Base-by-base conservation (phyloP, 2,113 vertebrate species). In the Procavia capensis region DNA sequence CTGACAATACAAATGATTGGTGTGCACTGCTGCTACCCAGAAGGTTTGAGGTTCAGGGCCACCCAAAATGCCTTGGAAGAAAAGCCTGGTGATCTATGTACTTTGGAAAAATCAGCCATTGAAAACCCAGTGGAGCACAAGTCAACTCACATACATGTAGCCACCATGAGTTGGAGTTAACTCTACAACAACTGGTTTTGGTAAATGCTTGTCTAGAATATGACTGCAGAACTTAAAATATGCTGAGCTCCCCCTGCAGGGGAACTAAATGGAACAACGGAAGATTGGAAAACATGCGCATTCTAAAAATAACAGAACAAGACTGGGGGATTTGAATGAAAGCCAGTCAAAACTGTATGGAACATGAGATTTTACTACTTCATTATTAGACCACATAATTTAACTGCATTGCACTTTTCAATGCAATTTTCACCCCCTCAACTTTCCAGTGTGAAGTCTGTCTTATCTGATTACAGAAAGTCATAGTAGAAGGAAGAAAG, bases 251-350 rank as follows among this genome's bases (percentile, higher is more conserved):
- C 75, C 70, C 88, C 50, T 78, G 22, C 39, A 82, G 20, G 43
- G 29, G 36, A 94, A 85, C 54, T 85, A 91, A 94, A 72, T 68
- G 31, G 27, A 88, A 93, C 34, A 74, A 94, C 90, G 81, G 75
- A 84, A 63, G 31, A 88, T 93, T 83, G 54, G 92, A 86, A 95
- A 94, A 78, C 90, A 92, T 61, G 59, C 85, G 79, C 90, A 9
- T 76, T 95, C 70, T 90, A 93, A 88, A 96, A 90, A 90, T 95
- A 96, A 88, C 45, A 72, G 41, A 45, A 92, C 72, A 90, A 93
- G 91, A 88, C 80, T 88, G 36, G 22, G 61, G 72, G 70, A 78
- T 76, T 24, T 94, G 45, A 86, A 85, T 86, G 66, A 78, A 91
- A 94, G 68, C 13, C 83, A 90, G 64, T 68, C 66, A 95, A 78